Evolutionary conservation across 2,888 invertebrate genomes (phyloP), one percentile per base, ranked within the genome.

Genomic region (Ischnura elegans): DNA sequence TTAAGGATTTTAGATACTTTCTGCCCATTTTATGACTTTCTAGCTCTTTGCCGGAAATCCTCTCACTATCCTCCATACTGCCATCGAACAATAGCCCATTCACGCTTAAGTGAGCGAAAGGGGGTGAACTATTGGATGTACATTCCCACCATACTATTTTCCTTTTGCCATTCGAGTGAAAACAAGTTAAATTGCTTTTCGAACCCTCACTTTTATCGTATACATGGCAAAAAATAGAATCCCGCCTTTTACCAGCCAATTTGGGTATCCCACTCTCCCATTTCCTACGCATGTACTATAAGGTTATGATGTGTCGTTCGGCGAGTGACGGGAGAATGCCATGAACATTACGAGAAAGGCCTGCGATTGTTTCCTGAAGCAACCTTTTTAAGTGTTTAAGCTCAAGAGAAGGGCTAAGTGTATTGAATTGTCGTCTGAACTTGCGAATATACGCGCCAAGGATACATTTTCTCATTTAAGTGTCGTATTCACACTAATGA

Each of bases 1-100:
- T 76, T 10, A 36, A 29, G 16, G 36, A 4, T 13, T 51, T 51
- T 19, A 19, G 76, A 8, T 76, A 76, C 76, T 51, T 51, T 51
- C 51, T 51, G 36, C 13, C 2, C 76, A n/a, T 76, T 76, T 76
- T 36, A 76, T 76, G 76, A 3, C 76, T 21, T 76, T 76, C 76
- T 36, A 76, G 76, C 36, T 76, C 76, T 76, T 76, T 76, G 36
- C 76, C 76, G 76, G 76, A 76, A 76, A 76, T 76, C 76, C 76
- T 76, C 36, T 76, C 76, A 36, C 76, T 76, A 76, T 76, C 76
- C 25, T 76, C 29, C 29, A 13, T 2, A 36, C 36, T 29, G 76
- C 76, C 76, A 25, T 61, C 25, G 6, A 76, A 76, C 76, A 76
- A 76, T 76, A 29, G 76, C 36, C 36, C 36, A 0, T 76, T 36